Evolutionary conservation across 2,113 vertebrate genomes (phyloP).

Genomic region (Terrapene triunguis): DNA sequence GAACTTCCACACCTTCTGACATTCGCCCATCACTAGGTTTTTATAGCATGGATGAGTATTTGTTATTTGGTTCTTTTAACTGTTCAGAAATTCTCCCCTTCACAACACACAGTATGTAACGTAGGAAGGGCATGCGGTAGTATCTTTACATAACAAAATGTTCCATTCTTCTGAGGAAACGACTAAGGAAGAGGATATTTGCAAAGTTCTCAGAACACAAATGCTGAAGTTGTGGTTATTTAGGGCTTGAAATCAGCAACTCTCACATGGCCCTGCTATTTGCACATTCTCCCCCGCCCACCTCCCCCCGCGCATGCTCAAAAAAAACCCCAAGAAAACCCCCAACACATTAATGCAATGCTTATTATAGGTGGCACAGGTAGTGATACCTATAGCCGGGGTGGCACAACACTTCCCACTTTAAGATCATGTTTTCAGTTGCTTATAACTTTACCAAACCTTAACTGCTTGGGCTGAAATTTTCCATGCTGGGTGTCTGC

Average conservation of each 20-base stretch:
- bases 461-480: neutral
- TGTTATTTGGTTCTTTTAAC: neutral
- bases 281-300: neutral
- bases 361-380: neutral
- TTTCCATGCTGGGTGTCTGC: neutral
- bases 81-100: rapidly evolving
- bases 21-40: neutral
- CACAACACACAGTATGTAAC: neutral
- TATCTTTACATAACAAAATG: too few relatives aligned
- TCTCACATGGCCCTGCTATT: neutral
- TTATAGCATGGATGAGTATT: neutral
- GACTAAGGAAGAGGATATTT: neutral
- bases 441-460: neutral
- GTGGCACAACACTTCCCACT: neutral
- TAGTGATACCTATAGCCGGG: neutral
- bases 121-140: neutral
- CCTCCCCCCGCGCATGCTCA: too few relatives aligned
- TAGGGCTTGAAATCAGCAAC: neutral
- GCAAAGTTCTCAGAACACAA: neutral
- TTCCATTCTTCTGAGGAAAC: neutral
- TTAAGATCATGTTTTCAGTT: neutral
- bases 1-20: neutral
- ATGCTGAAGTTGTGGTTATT: neutral
- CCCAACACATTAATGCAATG: neutral
- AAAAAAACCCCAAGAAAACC: neutral